Percentiles rank a stretch among this genome's conserved stretches.
phyloP scores from a whole-genome alignment of 2,888 invertebrate species.

The Dascillus cervinus region DNA sequence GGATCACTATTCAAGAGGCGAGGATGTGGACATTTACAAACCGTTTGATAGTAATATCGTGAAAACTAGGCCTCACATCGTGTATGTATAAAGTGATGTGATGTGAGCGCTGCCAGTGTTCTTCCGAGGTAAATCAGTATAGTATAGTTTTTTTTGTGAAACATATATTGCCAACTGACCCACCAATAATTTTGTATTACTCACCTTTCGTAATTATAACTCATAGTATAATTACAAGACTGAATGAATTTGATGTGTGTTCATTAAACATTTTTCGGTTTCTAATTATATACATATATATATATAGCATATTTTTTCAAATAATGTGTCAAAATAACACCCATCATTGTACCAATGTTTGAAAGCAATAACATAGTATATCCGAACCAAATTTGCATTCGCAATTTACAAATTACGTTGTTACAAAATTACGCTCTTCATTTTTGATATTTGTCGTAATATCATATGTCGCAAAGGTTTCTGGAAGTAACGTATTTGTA shows the following conservation, averaged over 20 bases:
- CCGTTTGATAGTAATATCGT: conserved; percentile 36
- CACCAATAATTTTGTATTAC: conserved; percentile 15
- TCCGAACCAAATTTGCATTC: too few species aligned
- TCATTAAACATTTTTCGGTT: conserved; percentile 6
- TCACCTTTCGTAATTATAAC: conserved; percentile 13
- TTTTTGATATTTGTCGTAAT: too few species aligned
- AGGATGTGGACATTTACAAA: conserved; percentile 37
- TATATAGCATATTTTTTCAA: conserved; percentile 16
- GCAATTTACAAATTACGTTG: too few species aligned
- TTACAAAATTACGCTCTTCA: too few species aligned
- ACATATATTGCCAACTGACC: conserved; percentile 3
- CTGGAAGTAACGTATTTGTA: too few species aligned
- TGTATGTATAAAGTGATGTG: conserved; percentile 46
- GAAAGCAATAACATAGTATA: too few species aligned
- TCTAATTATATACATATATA: conserved; percentile 13
- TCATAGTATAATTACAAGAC: conserved; percentile 17
- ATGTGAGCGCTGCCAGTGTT: conserved; percentile 6
- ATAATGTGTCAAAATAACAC: too few species aligned
- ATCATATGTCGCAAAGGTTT: too few species aligned
- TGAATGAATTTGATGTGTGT: conserved; percentile 20
- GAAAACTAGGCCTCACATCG: conserved; percentile 44
- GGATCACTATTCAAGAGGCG: conserved; percentile 32
- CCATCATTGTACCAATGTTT: too few species aligned
- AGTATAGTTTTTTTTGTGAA: conserved; percentile 8
- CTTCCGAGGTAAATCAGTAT: conserved; percentile 13